Evolutionary conservation across 1,140 invertebrate species (phyloP), one percentile per base, ranked within the genome.

Genomic region (Drosophila chauvacae): DNA sequence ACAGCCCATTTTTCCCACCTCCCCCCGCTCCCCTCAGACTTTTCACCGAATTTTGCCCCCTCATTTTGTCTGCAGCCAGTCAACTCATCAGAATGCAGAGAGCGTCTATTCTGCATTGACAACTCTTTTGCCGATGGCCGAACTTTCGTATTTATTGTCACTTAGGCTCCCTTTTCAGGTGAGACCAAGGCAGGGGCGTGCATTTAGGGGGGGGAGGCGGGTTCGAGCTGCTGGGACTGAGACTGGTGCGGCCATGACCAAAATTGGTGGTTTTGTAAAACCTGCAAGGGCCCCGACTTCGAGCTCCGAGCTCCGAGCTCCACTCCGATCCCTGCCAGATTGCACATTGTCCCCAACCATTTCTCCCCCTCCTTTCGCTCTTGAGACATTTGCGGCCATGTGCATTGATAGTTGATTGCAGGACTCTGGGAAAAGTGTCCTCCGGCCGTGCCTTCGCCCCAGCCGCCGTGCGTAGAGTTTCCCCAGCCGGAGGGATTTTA

Each of bases 251-350:
- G 73, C 61, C 73, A 74, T 75, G 61, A 86, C 84, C 83, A 77
- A 87, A 87, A 87, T 88, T 87, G 76, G 83, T 87, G 83, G 83
- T 88, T 87, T 87, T 88, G 84, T 88, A 88, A 83, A 87, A 87
- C 84, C 73, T 75, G 80, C 68, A 55, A 77, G 72, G 70, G 56
- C 69, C 55, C 51, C 71, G 26, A 66, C 48, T 59, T 10, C 33
- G 10, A 35, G 11, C 10, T 33, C 20, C 63, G 10, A 48, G 37
- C 50, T 28, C 55, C 39, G 26, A 16, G 13, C 23, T 18, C 28
- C 26, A 16, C 61, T 48, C 61, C 56, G 23, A 20, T 66, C 51
- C 61, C 71, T 68, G 45, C 47, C 59, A 77, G 62, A 77, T 77
- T 77, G 61, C 74, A 76, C 53, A 75, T 65, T 66, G 73, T 61